Conservation (phyloP, 2,888 invertebrate genomes). For the Anaspis maculata region DNA sequence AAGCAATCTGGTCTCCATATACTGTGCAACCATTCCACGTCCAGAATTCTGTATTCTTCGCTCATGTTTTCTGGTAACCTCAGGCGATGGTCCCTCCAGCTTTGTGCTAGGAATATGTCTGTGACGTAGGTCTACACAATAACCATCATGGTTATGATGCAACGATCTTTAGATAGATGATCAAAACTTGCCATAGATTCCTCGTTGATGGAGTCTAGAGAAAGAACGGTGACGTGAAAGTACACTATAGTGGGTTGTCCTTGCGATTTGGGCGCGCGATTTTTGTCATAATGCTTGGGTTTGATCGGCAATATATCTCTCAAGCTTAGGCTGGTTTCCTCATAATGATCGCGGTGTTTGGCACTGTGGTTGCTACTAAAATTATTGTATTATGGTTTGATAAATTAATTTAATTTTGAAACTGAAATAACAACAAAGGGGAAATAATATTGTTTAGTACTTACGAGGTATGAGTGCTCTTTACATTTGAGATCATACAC, state of each 20-base stretch:
- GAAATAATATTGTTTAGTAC: conserved; percentile 18
- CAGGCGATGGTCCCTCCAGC: conserved; percentile 83
- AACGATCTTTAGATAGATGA: too few relatives aligned
- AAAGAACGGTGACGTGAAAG: conserved; percentile 84
- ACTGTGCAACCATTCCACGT: conserved; percentile 82
- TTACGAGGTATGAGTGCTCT: conserved; percentile 30
- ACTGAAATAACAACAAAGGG: conserved; percentile 12
- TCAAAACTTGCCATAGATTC: conserved; percentile 72
- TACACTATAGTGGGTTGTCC: conserved; percentile 84
- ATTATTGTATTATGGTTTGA: conserved; percentile 13
- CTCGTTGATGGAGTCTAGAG: conserved; percentile 90
- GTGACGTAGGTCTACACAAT: conserved; percentile 78
- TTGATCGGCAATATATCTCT: conserved; percentile 76
- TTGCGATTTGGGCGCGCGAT: conserved; percentile 75
- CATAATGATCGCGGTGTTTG: conserved; percentile 23
- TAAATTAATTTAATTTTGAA: conserved; percentile 13
- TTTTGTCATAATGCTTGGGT: conserved; percentile 83
- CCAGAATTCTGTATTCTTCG: conserved; percentile 81
- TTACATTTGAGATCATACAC: conserved; percentile 29
- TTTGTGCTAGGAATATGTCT: conserved; percentile 86
- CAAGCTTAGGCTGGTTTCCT: conserved; percentile 65
- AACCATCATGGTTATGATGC: conserved; percentile 4
- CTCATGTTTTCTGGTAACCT: conserved; percentile 90
- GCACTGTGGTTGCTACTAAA: conserved; percentile 22
- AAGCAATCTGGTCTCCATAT: conserved; percentile 93